A percentile compares a stretch with the other conserved stretches of the same genome.
phyloP scores from a whole-genome alignment of 2,113 vertebrate genomes.

The Natator depressus region DNA sequence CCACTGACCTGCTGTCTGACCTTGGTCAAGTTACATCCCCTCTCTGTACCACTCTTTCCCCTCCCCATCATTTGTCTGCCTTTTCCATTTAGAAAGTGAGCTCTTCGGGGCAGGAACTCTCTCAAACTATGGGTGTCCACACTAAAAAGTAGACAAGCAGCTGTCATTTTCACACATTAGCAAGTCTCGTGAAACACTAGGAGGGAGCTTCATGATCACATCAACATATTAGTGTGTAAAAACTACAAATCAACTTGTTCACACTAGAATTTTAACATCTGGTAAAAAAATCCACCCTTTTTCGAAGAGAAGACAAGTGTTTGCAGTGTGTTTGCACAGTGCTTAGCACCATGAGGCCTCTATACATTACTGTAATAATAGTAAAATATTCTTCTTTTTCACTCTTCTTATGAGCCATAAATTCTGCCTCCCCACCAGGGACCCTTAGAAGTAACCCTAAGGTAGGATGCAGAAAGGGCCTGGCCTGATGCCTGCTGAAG shows the following conservation, averaged over 20 bases:
- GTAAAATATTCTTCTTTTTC: not conserved
- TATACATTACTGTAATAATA: not conserved
- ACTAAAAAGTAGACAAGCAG: not conserved
- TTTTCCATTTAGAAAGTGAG: not conserved
- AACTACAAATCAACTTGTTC: no score
- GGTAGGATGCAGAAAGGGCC: not conserved
- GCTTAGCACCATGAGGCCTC: not conserved
- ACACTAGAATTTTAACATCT: not conserved
- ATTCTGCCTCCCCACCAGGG: not conserved
- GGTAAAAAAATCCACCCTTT: not conserved
- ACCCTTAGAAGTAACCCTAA: not conserved
- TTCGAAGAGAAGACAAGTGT: not conserved
- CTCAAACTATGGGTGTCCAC: not conserved
- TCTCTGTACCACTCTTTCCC: not conserved
- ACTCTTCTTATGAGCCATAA: not conserved
- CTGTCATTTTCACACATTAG: not conserved
- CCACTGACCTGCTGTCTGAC: not conserved
- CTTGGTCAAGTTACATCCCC: not conserved
- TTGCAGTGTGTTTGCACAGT: not conserved
- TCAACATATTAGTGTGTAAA: not conserved
- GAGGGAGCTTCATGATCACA: not conserved
- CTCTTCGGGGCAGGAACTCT: not conserved
- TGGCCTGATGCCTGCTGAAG: not conserved
- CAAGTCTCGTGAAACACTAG: not conserved
- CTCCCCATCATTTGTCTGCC: not conserved